phyloP scores from a whole-genome alignment of 2,888 invertebrate genomes.

The Crocallis elinguaria region DNA sequence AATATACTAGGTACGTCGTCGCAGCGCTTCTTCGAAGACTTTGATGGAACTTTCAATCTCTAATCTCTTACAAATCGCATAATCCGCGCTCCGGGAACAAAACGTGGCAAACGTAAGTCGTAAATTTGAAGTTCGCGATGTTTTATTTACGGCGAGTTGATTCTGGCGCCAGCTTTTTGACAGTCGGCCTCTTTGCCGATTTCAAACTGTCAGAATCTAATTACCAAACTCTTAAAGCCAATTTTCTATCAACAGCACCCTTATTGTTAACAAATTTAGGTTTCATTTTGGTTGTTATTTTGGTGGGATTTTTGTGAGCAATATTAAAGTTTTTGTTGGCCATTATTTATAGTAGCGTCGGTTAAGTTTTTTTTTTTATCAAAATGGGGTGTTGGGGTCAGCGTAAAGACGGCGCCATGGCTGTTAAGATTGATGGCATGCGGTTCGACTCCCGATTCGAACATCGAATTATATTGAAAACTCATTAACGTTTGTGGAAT shows the following conservation, averaged over 20 bases:
- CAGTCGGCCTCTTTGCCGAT: conserved; percentile 80
- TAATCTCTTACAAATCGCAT: conserved; percentile 14
- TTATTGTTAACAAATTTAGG: conserved; percentile 43
- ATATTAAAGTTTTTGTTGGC: conserved; percentile 67
- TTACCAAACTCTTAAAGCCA: conserved; percentile 60
- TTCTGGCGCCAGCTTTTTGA: conserved; percentile 79
- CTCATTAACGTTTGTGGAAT: conserved; percentile 56
- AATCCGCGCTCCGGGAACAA: conserved; percentile 40
- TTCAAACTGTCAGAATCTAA: conserved; percentile 82
- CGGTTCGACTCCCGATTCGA: conserved; percentile 58
- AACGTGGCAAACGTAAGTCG: conserved; percentile 54
- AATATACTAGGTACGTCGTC: conserved; percentile 11
- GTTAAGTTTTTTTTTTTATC: conserved; percentile 58
- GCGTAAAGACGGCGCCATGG: conserved; percentile 71
- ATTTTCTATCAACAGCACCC: conserved; percentile 35
- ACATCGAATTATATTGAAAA: conserved; percentile 56
- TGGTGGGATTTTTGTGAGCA: conserved; percentile 35
- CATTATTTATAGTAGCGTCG: conserved; percentile 75
- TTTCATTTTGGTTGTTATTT: conserved; percentile 36
- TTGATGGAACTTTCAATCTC: conserved; percentile 18
- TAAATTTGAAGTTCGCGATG: conserved; percentile 61
- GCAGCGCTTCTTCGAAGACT: not conserved
- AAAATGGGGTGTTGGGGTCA: conserved; percentile 73
- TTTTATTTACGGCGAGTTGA: conserved; percentile 73
- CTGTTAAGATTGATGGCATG: conserved; percentile 73